Percentiles rank a stretch among this genome's conserved stretches.
phyloP scores from a whole-genome alignment of 2,888 invertebrate species.

The Idaea dimidiata region DNA sequence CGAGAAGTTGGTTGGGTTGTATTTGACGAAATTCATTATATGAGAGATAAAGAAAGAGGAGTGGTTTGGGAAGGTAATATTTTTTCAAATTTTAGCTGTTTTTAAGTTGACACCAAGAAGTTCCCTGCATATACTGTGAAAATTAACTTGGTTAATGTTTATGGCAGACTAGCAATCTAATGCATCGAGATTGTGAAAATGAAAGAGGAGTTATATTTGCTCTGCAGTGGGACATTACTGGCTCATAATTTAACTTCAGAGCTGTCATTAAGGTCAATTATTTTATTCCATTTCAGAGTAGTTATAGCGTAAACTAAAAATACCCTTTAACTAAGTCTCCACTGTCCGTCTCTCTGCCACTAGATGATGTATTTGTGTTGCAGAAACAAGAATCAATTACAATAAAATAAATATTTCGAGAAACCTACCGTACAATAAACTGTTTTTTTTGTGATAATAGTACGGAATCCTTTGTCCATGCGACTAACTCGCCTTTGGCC shows the following conservation, averaged over 20 bases:
- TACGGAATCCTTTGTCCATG: not conserved
- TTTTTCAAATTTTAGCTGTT: not conserved
- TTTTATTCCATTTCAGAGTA: not conserved
- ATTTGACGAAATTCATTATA: slow-evolving; percentile 99
- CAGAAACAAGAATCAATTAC: too few species aligned
- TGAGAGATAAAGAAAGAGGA: slow-evolving; percentile 99
- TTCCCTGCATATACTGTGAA: too few species aligned
- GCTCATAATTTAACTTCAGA: not conserved
- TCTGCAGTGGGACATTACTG: not conserved
- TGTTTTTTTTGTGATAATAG: not conserved
- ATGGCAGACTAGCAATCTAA: not conserved
- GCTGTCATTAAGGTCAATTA: not conserved
- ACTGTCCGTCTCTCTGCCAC: too few species aligned
- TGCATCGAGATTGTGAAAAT: not conserved
- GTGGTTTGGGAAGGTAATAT: slow-evolving; percentile 95
- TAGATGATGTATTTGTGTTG: too few species aligned
- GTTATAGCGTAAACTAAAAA: too few species aligned
- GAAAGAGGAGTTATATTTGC: not conserved
- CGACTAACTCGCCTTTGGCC: not conserved
- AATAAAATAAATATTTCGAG: too few species aligned
- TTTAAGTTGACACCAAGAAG: too few species aligned
- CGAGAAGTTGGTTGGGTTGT: slow-evolving; percentile 99
- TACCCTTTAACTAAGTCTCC: too few species aligned
- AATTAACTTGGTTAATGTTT: not conserved
- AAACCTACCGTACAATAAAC: too few species aligned